Conservation (phyloP, 2,888 invertebrate genomes). For the Venusia cambrica region DNA sequence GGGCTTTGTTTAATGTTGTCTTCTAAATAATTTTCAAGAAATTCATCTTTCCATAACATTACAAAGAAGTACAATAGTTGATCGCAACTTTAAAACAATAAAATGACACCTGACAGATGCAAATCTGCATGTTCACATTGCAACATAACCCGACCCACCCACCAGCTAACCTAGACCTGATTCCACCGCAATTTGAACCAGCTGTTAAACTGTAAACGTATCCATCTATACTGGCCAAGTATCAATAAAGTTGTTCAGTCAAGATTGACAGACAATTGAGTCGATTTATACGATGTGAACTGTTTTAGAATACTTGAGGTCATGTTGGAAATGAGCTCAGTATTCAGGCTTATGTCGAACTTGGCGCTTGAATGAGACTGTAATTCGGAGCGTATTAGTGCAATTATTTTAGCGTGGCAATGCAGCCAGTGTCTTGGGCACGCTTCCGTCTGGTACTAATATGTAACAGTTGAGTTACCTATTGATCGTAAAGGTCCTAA, state of each 20-base stretch:
- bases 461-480: no score
- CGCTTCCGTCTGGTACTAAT: no score
- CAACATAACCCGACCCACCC: constrained; percentile 12
- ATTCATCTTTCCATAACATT: no score
- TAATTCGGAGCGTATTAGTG: no score
- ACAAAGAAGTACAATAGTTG: no score
- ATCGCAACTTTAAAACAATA: constrained; percentile 20
- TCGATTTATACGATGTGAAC: constrained; percentile 19
- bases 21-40: no score
- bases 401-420: no score
- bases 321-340: constrained; percentile 7
- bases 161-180: constrained; percentile 10
- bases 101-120: constrained; percentile 21
- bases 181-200: constrained; percentile 4
- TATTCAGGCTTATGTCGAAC: constrained; percentile 30
- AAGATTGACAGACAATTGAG: constrained; percentile 32
- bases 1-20: no score
- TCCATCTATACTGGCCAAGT: constrained; percentile 13
- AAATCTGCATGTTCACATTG: constrained; percentile 22
- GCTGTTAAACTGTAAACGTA: constrained; percentile 2
- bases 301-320: constrained; percentile 16
- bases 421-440: no score
- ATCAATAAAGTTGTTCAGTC: constrained; percentile 29
- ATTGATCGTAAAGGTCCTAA: no score
- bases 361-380: no score